phyloP scores from a whole-genome alignment of 1,140 invertebrate genomes.

The Samia ricini region DNA sequence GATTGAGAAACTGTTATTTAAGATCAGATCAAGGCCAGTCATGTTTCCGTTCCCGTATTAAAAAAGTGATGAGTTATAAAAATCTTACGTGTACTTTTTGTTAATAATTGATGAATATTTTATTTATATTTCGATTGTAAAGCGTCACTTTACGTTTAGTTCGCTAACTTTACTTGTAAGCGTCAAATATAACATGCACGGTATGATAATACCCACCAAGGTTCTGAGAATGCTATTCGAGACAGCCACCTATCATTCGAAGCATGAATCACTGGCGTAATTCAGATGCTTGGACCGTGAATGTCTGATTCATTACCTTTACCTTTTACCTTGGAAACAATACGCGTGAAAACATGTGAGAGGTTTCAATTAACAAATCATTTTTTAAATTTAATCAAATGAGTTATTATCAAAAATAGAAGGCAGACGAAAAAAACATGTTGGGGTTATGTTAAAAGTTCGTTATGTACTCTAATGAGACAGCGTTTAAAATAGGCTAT shows the following conservation, averaged over 20 bases:
- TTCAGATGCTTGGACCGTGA: not conserved
- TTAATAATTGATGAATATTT: not conserved
- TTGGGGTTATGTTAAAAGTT: too few relatives aligned
- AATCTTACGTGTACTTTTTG: too few relatives aligned
- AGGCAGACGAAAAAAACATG: too few relatives aligned
- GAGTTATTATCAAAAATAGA: not conserved
- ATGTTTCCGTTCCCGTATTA: too few relatives aligned
- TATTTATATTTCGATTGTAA: not conserved
- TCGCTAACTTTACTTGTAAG: not conserved
- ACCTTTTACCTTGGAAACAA: not conserved
- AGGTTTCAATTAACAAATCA: not conserved
- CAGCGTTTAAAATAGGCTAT: too few relatives aligned
- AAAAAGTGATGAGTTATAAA: too few relatives aligned
- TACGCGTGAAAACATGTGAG: not conserved
- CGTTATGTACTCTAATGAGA: too few relatives aligned
- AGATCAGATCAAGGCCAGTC: too few relatives aligned
- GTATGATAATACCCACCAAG: not conserved
- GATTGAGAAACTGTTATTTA: too few relatives aligned
- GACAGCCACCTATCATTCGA: not conserved
- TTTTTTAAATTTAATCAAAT: not conserved
- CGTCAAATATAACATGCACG: not conserved
- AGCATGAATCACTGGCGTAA: not conserved
- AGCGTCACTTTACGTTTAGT: not conserved
- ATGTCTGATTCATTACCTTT: not conserved
- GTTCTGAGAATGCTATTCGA: conserved; percentile 1